phyloP scores from a whole-genome alignment of 2,888 invertebrate species.

The Heterodera filipjevi region DNA sequence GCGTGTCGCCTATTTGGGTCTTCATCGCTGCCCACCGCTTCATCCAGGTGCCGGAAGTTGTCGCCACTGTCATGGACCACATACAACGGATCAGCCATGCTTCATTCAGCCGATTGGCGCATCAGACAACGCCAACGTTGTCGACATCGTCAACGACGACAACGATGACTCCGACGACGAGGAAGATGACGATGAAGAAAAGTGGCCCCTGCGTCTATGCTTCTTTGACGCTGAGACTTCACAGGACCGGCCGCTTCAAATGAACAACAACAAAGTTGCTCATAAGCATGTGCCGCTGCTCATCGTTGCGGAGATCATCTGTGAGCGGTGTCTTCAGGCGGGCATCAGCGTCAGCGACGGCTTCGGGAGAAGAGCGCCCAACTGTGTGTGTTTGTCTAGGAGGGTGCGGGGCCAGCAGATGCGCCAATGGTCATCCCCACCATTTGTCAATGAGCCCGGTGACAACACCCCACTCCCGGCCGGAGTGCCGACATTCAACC shows the following conservation, averaged over 20 bases:
- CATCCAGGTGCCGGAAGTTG: not conserved
- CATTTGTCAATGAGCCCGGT: not conserved
- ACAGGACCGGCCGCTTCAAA: not conserved
- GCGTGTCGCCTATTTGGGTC: not conserved
- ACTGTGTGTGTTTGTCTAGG: not conserved
- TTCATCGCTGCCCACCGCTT: not conserved
- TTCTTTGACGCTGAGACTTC: not conserved
- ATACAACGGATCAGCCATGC: not conserved
- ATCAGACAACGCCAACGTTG: not conserved
- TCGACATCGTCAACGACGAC: not conserved
- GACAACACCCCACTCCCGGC: not conserved
- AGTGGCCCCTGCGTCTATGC: not conserved
- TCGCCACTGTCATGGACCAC: not conserved
- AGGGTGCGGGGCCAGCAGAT: not conserved
- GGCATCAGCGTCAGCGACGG: not conserved
- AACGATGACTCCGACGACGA: not conserved
- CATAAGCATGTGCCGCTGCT: not conserved
- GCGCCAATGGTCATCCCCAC: not conserved
- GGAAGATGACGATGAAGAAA: not conserved
- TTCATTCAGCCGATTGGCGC: not conserved
- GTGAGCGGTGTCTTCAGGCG: not conserved
- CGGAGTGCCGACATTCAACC: not conserved
- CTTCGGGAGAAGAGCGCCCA: not conserved
- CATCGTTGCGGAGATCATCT: not conserved
- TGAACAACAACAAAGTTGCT: not conserved